A percentile compares a stretch with the other conserved stretches of the same genome.
Conservation (phyloP, 2,113 vertebrate species). For the Corydoras maculifer region DNA sequence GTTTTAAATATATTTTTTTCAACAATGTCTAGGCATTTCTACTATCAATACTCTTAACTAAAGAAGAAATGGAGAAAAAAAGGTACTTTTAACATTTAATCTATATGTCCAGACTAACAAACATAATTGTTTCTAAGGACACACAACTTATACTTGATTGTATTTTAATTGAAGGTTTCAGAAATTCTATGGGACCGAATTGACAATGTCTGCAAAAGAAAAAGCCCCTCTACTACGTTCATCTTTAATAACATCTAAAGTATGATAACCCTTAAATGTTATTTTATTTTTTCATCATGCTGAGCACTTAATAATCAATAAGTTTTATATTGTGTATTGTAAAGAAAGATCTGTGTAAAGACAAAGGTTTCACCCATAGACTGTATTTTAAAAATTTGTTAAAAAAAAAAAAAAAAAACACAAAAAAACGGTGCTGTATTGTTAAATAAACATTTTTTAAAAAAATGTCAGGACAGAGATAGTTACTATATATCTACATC, state of each 20-base stretch:
- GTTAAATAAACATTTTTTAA: no score
- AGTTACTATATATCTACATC: no score
- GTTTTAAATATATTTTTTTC: conserved; percentile 9
- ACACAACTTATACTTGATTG: background rate
- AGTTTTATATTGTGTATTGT: no score
- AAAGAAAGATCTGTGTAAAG: no score
- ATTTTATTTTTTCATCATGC: no score
- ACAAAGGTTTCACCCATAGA: no score
- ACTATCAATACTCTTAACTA: conserved; percentile 47
- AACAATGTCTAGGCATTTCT: conserved; percentile 53
- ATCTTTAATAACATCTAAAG: background rate
- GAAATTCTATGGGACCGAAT: background rate
- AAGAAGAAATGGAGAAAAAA: conserved; percentile 43
- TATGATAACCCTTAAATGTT: background rate
- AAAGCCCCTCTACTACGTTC: conserved; percentile 26
- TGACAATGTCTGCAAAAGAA: conserved; percentile 8
- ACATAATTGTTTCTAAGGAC: no score
- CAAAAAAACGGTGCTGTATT: no score
- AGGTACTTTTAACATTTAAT: conserved; percentile 38
- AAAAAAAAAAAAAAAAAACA: no score
- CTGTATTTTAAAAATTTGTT: no score
- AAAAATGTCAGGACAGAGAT: no score
- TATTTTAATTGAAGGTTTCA: conserved; percentile 21
- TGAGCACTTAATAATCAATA: no score
- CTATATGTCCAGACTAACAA: background rate